Conservation (phyloP, 2,113 vertebrate genomes). For the Felis chaus region DNA sequence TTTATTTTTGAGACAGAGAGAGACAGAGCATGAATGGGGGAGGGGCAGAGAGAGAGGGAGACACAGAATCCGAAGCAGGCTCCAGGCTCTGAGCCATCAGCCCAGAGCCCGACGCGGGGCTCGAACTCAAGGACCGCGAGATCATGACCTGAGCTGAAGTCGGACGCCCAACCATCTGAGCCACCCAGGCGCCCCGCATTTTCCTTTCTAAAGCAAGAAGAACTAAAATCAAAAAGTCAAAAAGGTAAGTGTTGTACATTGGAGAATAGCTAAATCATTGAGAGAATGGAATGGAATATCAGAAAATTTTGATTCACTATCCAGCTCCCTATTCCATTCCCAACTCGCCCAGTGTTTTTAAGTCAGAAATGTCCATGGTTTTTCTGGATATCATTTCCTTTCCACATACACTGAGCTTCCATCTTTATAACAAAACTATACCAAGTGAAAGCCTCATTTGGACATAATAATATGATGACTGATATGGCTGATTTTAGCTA, state of each 20-base stretch:
- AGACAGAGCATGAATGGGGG: too few species aligned
- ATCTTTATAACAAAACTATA: background rate
- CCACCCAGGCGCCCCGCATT: background rate
- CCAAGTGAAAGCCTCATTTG: background rate
- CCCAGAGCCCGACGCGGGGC: too few species aligned
- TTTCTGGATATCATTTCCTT: background rate
- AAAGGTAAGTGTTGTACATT: background rate
- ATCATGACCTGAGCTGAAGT: too few species aligned
- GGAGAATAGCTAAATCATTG: background rate
- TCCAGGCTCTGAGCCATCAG: too few species aligned
- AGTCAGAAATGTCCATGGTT: background rate
- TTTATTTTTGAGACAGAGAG: too few species aligned
- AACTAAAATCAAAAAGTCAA: background rate
- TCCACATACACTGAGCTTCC: background rate
- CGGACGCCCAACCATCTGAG: too few species aligned
- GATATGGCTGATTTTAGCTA: background rate
- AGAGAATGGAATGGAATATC: conserved; percentile 5
- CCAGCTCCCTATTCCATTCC: background rate
- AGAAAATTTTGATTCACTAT: background rate
- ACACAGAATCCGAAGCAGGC: too few species aligned
- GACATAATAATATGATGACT: background rate
- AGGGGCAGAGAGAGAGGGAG: too few species aligned
- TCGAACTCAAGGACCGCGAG: too few species aligned
- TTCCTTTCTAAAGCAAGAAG: background rate
- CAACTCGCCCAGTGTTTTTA: background rate